These are phyloP conservation scores for Drosophila azteca DNA, from an alignment of 1,140 invertebrate species.

Conservation along the genomic window DNA sequence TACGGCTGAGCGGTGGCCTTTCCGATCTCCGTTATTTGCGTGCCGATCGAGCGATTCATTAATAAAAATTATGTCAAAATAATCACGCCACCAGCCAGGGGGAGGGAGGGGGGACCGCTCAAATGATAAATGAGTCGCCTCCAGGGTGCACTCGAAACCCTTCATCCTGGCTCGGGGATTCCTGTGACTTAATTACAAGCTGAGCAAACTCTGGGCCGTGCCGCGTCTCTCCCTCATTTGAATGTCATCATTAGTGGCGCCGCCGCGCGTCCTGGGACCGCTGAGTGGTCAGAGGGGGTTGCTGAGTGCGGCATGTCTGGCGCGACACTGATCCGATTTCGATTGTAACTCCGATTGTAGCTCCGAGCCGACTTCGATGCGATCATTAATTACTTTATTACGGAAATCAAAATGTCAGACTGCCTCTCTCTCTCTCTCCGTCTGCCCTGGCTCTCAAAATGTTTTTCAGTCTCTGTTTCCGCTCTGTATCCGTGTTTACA, in stretches of 20 bases:
- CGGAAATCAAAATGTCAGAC: constrained; percentile 80
- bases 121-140: constrained; percentile 63
- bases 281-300: constrained; percentile 10
- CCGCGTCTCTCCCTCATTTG: constrained; percentile 47
- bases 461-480: constrained; percentile 51
- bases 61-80: constrained; percentile 78
- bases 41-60: constrained; percentile 49
- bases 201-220: constrained; percentile 40
- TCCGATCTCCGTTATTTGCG: constrained; percentile 20
- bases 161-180: constrained; percentile 14
- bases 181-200: constrained; percentile 62
- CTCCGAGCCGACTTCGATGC: not conserved
- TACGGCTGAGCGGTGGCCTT: not conserved
- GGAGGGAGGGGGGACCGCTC: not conserved
- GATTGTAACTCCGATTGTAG: constrained; percentile 39
- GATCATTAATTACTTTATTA: constrained; percentile 82
- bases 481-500: constrained; percentile 60
- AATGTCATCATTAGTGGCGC: constrained; percentile 73
- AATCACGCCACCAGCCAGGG: constrained; percentile 64
- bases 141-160: constrained; percentile 58
- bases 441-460: constrained; percentile 40
- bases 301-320: constrained; percentile 26
- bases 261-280: constrained; percentile 1
- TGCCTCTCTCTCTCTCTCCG: constrained; percentile 10
- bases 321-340: constrained; percentile 66